Conservation (phyloP, 2,113 vertebrate species). For the Barnardius zonarius region DNA sequence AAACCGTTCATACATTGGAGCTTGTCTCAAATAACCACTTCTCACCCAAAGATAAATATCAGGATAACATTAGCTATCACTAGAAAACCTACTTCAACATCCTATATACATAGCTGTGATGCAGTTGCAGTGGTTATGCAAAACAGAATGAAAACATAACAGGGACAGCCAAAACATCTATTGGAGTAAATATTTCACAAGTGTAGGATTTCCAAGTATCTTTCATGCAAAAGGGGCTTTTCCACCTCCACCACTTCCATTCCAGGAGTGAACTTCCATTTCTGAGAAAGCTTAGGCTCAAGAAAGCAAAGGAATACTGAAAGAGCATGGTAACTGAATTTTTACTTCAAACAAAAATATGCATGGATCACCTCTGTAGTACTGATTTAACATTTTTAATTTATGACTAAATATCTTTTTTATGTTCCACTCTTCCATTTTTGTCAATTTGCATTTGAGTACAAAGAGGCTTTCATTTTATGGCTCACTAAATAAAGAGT, state of each 20-base stretch:
- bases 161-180: not conserved
- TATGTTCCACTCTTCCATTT: not conserved
- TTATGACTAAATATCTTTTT: not conserved
- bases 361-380: not conserved
- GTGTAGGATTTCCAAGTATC: not conserved
- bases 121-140: not conserved
- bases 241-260: not conserved
- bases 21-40: not conserved
- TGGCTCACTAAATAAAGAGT: not conserved
- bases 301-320: not conserved
- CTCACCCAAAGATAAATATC: not conserved
- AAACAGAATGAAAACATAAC: not conserved
- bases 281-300: not conserved
- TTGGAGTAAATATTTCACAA: not conserved
- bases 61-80: not conserved
- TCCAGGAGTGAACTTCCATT: not conserved
- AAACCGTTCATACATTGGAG: not conserved
- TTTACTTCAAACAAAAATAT: not conserved
- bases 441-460: not conserved
- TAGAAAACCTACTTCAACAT: not conserved
- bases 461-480: not conserved
- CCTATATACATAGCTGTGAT: not conserved
- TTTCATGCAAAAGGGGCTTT: not conserved
- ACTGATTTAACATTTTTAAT: not conserved
- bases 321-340: accelerated